Base-by-base conservation (phyloP, 2,888 invertebrate species). In the Lacanobia oleracea region DNA sequence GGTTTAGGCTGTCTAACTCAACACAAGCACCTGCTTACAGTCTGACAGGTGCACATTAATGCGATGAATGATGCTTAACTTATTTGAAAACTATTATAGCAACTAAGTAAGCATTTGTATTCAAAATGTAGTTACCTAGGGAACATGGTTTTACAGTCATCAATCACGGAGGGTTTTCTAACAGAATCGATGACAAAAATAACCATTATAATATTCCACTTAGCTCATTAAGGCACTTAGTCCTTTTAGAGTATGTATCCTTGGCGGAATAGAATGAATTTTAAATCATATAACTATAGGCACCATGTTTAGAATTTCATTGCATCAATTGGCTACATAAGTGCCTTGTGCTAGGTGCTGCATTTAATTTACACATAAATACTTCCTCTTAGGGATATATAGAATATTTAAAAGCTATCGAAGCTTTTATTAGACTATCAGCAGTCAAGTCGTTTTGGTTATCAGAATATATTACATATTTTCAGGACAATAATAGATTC, bases 1-100 rank as follows among this genome's bases (percentile, higher is more conserved):
- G 86, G 85, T 86, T 87, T 80, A 77, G 75, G 70, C 84, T 79
- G 71, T 77, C 81, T 77, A 81, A 81, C 63, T 65, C 50, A 40
- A 57, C 45, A 61, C 72, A 64, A 60, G 54, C 69, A 72, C 60
- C 61, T 77, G 67, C 57, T 45, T 48, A 61, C 45, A 67, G n/a
- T 9, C 77, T 60, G 57, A 72, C 71, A 77, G 63, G 69, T 82
- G 61, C 62, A 63, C 53, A 68, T 61, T 60, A 69, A 66, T 43
- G 53, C 50, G 53, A 78, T 68, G 51, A 62, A 60, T 66, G 54
- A 80, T 64, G 53, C 37, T 63, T 37, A 51, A 61, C n/a, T 21
- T 45, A 33, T 65, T 78, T 63, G 53, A 48, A 51, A 51, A 59
- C 67, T n/a, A 50, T 33, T 51, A 56, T 56, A 37, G 51, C 48